These are phyloP conservation scores for Uropsilus gracilis DNA, from an alignment of 2,113 vertebrate species.

Conservation along the genomic window DNA sequence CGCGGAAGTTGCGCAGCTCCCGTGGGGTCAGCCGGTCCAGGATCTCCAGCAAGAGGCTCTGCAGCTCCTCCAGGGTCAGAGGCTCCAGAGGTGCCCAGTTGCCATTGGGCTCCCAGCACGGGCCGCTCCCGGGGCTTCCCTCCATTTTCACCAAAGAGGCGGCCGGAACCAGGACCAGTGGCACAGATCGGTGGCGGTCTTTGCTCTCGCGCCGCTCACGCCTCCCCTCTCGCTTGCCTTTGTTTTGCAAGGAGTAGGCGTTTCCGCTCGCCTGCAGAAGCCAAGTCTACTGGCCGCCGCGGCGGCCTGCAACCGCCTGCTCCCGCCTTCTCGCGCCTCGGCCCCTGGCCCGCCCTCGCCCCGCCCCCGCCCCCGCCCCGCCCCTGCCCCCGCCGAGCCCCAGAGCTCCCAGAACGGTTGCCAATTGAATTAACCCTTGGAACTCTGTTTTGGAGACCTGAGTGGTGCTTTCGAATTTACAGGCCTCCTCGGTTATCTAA, in stretches of 20 bases:
- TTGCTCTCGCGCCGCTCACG: not conserved
- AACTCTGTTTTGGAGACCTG: no score
- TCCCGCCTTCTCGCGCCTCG: not conserved
- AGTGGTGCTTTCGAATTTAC: no score
- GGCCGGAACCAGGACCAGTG: not conserved
- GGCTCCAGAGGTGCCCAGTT: not conserved
- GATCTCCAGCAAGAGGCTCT: not conserved
- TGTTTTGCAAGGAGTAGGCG: constrained; percentile 11
- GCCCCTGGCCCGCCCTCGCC: not conserved
- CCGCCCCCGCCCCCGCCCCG: not conserved
- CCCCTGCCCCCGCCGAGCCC: not conserved
- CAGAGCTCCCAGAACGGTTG: no score
- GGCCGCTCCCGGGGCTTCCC: not conserved
- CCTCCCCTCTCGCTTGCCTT: not conserved
- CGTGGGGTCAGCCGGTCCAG: not conserved
- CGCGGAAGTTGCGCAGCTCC: constrained; percentile 24
- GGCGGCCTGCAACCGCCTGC: not conserved
- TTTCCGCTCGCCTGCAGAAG: not conserved
- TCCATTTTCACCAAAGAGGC: not conserved
- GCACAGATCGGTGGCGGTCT: not conserved
- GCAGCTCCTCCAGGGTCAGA: not conserved
- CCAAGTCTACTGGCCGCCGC: rapidly evolving
- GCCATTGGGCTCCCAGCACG: not conserved
- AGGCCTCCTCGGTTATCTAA: not conserved
- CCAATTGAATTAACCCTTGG: not conserved